Conservation (phyloP, 2,797 vertebrate genomes). For the Siniperca scherzeri region DNA sequence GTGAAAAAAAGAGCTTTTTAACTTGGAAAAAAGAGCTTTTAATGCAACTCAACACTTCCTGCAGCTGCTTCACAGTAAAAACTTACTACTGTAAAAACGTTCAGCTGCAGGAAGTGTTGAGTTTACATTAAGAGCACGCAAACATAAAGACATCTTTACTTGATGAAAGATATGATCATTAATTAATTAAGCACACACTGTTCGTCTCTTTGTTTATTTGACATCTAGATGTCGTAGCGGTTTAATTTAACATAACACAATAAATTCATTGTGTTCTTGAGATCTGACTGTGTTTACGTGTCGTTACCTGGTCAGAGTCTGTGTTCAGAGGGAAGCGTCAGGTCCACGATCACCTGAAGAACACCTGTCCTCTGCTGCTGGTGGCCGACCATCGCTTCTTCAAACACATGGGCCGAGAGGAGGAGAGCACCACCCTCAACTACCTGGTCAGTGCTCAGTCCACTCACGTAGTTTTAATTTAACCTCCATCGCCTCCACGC, state of each 20-base stretch:
- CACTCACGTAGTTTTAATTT: accelerated
- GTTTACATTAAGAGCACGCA: no score
- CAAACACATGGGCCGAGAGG: slow-evolving; percentile 93
- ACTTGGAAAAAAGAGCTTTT: not conserved
- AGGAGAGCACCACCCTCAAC: slow-evolving; percentile 97
- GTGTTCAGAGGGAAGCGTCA: slow-evolving; percentile 60
- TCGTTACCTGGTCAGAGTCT: slow-evolving; percentile 34
- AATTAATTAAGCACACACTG: no score
- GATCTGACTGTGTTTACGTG: not conserved
- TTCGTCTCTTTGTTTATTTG: not conserved
- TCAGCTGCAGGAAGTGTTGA: not conserved
- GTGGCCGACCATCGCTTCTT: slow-evolving; percentile 98
- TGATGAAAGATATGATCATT: no score
- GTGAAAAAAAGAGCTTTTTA: no score
- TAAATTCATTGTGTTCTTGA: no score
- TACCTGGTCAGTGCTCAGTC: slow-evolving; percentile 87
- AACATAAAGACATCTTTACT: no score
- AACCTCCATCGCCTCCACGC: no score
- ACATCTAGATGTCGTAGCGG: no score
- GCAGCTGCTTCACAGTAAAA: not conserved
- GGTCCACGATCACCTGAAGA: slow-evolving; percentile 79
- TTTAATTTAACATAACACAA: no score
- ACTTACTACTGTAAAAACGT: no score
- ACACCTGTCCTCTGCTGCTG: slow-evolving; percentile 90
- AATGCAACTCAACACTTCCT: not conserved